phyloP scores from a whole-genome alignment of 2,113 vertebrate species.

The Isichthys henryi region DNA sequence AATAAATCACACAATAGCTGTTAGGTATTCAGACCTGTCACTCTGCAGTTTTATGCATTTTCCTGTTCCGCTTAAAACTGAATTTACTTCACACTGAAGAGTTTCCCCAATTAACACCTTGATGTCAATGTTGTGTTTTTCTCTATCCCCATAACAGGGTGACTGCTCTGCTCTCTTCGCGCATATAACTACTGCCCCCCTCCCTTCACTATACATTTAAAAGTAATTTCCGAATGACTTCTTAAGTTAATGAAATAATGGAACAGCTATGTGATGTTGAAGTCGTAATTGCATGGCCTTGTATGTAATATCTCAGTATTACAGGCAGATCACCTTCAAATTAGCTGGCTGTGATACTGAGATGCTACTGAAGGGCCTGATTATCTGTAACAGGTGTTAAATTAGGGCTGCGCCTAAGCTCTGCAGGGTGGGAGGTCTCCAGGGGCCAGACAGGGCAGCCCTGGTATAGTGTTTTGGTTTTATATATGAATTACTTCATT shows the following conservation, averaged over 20 bases:
- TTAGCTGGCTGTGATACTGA: no score
- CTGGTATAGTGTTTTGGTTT: background rate
- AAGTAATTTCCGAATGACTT: background rate
- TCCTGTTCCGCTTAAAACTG: slow-evolving; percentile 21
- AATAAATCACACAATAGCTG: background rate
- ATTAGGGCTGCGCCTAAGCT: no score
- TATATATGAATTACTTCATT: background rate
- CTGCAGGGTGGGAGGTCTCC: no score
- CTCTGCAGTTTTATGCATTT: slow-evolving; percentile 19
- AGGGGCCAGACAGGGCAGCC: no score
- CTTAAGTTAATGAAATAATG: background rate
- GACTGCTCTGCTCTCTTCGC: background rate
- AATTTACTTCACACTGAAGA: slow-evolving; percentile 49
- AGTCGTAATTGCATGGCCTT: background rate
- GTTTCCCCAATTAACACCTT: slow-evolving; percentile 56
- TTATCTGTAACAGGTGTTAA: no score
- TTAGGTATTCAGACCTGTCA: slow-evolving; percentile 35
- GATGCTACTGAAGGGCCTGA: no score
- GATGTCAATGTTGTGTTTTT: slow-evolving; percentile 48
- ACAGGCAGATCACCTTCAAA: no score
- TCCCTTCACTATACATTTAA: background rate
- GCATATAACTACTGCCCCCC: no score
- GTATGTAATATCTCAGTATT: background rate
- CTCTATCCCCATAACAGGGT: slow-evolving; percentile 27
- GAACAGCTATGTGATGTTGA: background rate